A percentile compares a stretch with the other conserved stretches of the same genome.
Conservation (phyloP, 2,888 invertebrate genomes). For the Hetaerina titia region DNA sequence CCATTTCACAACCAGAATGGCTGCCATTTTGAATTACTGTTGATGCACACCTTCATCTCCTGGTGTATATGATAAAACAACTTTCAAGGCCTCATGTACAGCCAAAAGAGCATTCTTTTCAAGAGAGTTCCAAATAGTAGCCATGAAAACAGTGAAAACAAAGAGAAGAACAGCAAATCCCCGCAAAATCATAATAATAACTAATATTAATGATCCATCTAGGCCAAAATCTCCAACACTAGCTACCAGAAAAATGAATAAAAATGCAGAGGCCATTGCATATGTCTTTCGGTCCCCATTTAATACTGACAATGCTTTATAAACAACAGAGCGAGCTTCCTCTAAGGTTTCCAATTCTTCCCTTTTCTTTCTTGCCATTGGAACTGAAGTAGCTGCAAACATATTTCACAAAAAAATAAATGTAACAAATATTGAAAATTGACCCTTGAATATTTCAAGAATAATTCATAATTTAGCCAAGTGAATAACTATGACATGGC, state of each 20-base stretch:
- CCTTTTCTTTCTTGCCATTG: not conserved
- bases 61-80: conserved; percentile 35
- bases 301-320: conserved; percentile 17
- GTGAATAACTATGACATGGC: not conserved
- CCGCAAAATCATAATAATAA: conserved; percentile 70
- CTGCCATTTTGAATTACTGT: too few species aligned
- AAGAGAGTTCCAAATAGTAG: conserved; percentile 89
- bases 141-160: conserved; percentile 87
- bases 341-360: conserved; percentile 40
- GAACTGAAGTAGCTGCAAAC: conserved; percentile 14
- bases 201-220: conserved; percentile 69
- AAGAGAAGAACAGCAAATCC: conserved; percentile 77
- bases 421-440: not conserved
- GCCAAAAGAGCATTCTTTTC: conserved; percentile 89
- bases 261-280: conserved; percentile 75
- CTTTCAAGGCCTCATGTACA: conserved; percentile 73
- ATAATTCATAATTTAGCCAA: conserved; percentile 1
- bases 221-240: conserved; percentile 71
- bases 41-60: not conserved
- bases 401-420: not conserved
- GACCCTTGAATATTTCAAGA: too few species aligned
- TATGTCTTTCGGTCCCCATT: conserved; percentile 79
- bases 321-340: conserved; percentile 33
- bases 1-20: too few species aligned
- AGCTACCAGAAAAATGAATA: conserved; percentile 35